Base-by-base conservation (phyloP, 2,797 vertebrate genomes). In the Syngnathus acus region DNA sequence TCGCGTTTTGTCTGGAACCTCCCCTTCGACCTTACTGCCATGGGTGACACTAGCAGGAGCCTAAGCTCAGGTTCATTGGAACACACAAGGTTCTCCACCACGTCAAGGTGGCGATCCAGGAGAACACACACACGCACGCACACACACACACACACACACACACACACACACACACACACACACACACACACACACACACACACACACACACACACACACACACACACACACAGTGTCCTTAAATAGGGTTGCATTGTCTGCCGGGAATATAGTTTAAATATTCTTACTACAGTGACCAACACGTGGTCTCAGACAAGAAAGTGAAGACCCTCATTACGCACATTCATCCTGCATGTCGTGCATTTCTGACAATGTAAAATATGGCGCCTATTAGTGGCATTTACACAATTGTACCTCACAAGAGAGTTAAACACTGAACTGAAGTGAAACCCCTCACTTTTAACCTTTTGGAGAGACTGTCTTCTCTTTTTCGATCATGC, bases 311-410 rank as follows among this genome's bases (percentile, higher is more conserved):
- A 76, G 77, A 72, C 47, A 69, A 85, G 73, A 77, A 82, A 57
- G 68, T 73, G 66, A 68, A 62, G 68, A 68, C 78, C 73, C 88
- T 91, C 83, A 81, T 91, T 91, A 89, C 80, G 76, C 17, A 19
- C 76, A 83, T 89, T 88, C 84, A 74, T 86, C 83, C 76, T 26
- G 45, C 72, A 68, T 66, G 11, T 69, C 70, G 69, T 50, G 67
- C 86, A 84, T 82, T 82, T 84, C 78, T 82, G 86, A 88, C 84
- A 76, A 77, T 91, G 90, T 91, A 91, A 91, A 81, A 85, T 74
- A 62, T n/a, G 48, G 65, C 80, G 85, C 89, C 88, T 86, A 90
- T 92, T 91, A 92, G 89, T 90, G 90, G 88, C 90, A 92, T 84
- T 91, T 91, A 90, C 62, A 74, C 77, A 71, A 76, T 79, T 65